Conservation (phyloP, 2,113 vertebrate species). For the Canis aureus region DNA sequence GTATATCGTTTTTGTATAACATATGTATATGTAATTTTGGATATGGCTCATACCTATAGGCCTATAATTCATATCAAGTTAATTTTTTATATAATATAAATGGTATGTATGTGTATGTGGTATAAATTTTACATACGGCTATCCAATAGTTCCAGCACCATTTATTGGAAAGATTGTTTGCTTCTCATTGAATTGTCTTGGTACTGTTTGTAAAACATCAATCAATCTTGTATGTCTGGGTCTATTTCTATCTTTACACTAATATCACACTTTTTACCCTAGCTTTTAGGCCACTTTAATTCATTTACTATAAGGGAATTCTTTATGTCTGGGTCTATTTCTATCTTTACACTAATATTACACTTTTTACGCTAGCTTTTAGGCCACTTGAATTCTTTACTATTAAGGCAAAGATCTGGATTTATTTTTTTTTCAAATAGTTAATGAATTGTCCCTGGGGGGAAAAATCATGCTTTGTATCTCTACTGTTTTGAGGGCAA, state of each 20-base stretch:
- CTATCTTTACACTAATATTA: neutral
- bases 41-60: neutral
- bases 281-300: constrained; percentile 15
- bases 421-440: neutral
- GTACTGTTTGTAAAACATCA: constrained; percentile 29
- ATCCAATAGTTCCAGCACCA: neutral
- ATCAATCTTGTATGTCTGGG: neutral
- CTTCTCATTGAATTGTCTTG: neutral
- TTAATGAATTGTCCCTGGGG: neutral
- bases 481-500: neutral
- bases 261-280: neutral
- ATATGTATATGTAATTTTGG: neutral
- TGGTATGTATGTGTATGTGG: neutral
- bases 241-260: neutral
- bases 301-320: neutral
- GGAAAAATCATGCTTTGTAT: neutral
- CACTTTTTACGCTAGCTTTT: neutral
- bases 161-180: constrained; percentile 8
- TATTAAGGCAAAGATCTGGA: neutral
- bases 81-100: constrained; percentile 7
- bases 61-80: neutral
- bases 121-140: neutral
- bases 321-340: neutral
- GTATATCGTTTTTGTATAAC: neutral
- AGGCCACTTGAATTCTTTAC: constrained; percentile 11